phyloP scores from a whole-genome alignment of 2,113 vertebrate genomes.

The Bos taurus region DNA sequence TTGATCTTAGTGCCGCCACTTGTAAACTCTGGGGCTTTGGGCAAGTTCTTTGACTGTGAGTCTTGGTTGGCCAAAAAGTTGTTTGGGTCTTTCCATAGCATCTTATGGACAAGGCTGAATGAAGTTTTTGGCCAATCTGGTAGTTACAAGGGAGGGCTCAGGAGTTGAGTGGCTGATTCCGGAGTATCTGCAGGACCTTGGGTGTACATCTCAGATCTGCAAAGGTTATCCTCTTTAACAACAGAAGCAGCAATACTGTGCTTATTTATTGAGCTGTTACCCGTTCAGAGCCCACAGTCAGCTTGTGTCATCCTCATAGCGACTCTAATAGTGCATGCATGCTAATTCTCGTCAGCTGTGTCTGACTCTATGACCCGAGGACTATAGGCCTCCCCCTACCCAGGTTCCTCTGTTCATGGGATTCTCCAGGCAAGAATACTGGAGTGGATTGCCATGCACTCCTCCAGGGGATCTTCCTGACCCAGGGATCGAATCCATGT shows the following conservation, averaged over 20 bases:
- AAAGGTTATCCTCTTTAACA: fast-evolving
- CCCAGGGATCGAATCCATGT: not conserved
- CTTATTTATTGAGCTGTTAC: not conserved
- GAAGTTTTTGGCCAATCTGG: not conserved
- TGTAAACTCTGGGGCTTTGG: not conserved
- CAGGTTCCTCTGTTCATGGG: not conserved
- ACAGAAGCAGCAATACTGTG: not conserved
- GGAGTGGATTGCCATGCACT: not conserved
- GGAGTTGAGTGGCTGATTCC: not conserved
- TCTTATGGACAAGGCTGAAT: not conserved
- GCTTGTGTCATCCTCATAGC: not conserved
- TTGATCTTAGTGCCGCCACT: not conserved
- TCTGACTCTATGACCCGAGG: not conserved
- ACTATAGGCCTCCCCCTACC: not conserved
- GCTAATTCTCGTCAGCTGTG: not conserved
- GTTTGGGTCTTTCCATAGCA: not conserved
- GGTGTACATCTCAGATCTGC: not conserved
- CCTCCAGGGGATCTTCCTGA: not conserved
- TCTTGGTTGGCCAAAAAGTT: not conserved
- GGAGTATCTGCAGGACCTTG: too few relatives aligned
- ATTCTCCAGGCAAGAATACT: not conserved
- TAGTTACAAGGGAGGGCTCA: not conserved
- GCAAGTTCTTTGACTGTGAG: not conserved
- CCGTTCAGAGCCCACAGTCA: not conserved
- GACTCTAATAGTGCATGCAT: not conserved